phyloP scores from a whole-genome alignment of 2,888 invertebrate genomes.

The Chloroclystis v-ata region DNA sequence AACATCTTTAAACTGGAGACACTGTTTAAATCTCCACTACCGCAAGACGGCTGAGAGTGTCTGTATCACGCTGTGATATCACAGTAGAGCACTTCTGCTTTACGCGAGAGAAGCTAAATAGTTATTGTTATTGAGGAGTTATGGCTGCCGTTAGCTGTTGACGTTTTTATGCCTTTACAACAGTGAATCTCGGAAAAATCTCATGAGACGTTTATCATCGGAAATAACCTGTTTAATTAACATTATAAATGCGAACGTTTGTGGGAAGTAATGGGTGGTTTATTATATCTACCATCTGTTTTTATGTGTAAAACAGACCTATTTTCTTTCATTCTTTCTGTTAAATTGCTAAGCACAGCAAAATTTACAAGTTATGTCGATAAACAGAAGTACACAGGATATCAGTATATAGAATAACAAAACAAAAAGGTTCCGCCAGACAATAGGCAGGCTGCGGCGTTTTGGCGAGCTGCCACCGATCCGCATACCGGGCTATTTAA shows the following conservation, averaged over 20 bases:
- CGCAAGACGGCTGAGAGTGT: slow-evolving; percentile 6
- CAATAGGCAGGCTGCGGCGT: slow-evolving; percentile 34
- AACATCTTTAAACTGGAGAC: background rate
- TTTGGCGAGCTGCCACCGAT: slow-evolving; percentile 44
- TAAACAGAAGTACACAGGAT: slow-evolving; percentile 1
- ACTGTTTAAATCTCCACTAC: slow-evolving; percentile 19
- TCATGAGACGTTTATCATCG: background rate
- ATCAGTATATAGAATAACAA: slow-evolving; percentile 12
- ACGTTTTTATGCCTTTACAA: slow-evolving; percentile 8
- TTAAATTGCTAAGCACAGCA: too few species aligned
- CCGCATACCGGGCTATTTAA: slow-evolving; percentile 49
- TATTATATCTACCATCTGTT: too few species aligned
- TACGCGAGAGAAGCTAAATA: slow-evolving; percentile 25
- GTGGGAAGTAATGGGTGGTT: too few species aligned
- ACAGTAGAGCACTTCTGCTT: slow-evolving; percentile 36
- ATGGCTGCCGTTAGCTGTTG: slow-evolving; percentile 14
- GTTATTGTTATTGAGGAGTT: slow-evolving; percentile 28
- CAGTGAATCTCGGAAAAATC: background rate
- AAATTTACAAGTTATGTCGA: background rate
- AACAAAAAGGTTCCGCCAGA: slow-evolving; percentile 21
- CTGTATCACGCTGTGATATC: slow-evolving; percentile 33
- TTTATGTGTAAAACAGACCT: too few species aligned
- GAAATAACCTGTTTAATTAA: too few species aligned
- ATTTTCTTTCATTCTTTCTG: too few species aligned
- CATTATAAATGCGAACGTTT: too few species aligned